Conservation (phyloP, 1,140 invertebrate species). For the Drosophila micromelanica region DNA sequence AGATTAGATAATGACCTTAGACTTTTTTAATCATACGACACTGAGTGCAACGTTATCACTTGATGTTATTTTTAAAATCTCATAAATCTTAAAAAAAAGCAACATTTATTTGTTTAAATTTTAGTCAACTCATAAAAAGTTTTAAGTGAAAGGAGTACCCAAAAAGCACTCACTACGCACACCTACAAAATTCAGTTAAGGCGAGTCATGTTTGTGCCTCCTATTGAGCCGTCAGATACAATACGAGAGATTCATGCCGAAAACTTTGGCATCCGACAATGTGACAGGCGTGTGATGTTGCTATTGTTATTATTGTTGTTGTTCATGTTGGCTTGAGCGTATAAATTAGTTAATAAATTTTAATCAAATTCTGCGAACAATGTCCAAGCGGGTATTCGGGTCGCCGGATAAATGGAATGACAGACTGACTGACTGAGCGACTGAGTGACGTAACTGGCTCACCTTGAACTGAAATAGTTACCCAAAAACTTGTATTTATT, state of each 20-base stretch:
- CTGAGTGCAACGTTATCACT: no score
- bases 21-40: no score
- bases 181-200: slow-evolving; percentile 23
- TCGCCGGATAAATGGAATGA: slow-evolving; percentile 15
- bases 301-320: slow-evolving; percentile 40
- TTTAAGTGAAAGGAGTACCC: slow-evolving; percentile 1
- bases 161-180: slow-evolving; percentile 9
- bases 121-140: neutral
- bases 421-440: slow-evolving; percentile 19
- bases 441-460: slow-evolving; percentile 38
- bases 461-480: slow-evolving; percentile 46
- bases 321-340: slow-evolving; percentile 18
- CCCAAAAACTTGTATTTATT: slow-evolving; percentile 3
- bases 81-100: neutral
- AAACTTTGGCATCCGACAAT: slow-evolving; percentile 22
- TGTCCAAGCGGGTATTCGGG: slow-evolving; percentile 24
- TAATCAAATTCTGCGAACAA: slow-evolving; percentile 48
- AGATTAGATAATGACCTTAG: no score
- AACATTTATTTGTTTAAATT: neutral
- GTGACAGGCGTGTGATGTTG: slow-evolving; percentile 26
- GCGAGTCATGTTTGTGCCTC: slow-evolving; percentile 15
- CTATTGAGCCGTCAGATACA: slow-evolving; percentile 32
- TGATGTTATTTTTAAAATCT: neutral
- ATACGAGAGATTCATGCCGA: slow-evolving; percentile 8
- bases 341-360: slow-evolving; percentile 61